A percentile compares a stretch with the other conserved stretches of the same genome.
These are phyloP conservation scores for Neoseiulus cucumeris DNA, from an alignment of 1,140 invertebrate species.

Conservation along the genomic window DNA sequence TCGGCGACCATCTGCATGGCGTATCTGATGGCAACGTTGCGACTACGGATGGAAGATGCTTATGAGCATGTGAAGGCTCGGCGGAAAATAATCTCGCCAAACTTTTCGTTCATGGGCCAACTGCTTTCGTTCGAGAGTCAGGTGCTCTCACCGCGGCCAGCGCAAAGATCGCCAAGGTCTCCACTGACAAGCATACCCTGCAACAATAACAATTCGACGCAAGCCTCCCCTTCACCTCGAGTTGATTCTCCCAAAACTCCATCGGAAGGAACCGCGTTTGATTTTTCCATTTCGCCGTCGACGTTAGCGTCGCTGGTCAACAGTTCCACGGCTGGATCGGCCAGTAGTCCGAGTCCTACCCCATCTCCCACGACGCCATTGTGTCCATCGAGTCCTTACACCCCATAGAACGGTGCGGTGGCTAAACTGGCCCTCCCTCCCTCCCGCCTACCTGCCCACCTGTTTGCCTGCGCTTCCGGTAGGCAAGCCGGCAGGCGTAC, in stretches of 20 bases:
- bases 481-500: too few species aligned
- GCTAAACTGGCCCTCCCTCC: too few species aligned
- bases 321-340: not conserved
- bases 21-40: slow-evolving; percentile 62
- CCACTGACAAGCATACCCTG: slow-evolving; percentile 9
- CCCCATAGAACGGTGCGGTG: not conserved
- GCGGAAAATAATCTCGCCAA: slow-evolving; percentile 60
- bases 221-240: not conserved
- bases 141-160: slow-evolving; percentile 24
- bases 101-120: slow-evolving; percentile 72
- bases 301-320: not conserved
- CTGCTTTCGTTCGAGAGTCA: slow-evolving; percentile 50
- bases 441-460: too few species aligned
- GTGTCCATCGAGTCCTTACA: not conserved
- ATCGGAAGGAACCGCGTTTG: not conserved
- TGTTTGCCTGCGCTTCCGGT: too few species aligned
- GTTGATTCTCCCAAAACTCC: not conserved
- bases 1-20: slow-evolving; percentile 65
- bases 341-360: not conserved
- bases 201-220: slow-evolving; percentile 3
- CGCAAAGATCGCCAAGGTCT: not conserved
- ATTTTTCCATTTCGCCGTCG: slow-evolving; percentile 4
- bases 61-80: slow-evolving; percentile 46
- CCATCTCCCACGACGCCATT: not conserved
- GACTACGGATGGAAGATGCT: slow-evolving; percentile 51